These are phyloP conservation scores for Gallinago jamesoni DNA, from an alignment of 2,113 vertebrate species.

Conservation along the genomic window DNA sequence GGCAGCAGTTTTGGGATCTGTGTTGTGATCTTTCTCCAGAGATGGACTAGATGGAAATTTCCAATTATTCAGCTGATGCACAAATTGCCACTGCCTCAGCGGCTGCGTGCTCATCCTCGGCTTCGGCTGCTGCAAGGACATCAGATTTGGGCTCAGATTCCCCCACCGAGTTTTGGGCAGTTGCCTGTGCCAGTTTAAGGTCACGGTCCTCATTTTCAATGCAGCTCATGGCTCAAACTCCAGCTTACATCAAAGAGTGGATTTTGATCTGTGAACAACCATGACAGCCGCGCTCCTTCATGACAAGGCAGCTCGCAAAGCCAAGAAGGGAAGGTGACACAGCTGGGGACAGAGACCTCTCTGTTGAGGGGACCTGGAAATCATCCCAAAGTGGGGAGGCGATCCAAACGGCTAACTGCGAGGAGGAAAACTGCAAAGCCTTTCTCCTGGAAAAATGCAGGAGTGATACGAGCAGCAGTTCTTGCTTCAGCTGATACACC, in stretches of 20 bases:
- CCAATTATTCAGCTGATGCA: neutral
- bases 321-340: neutral
- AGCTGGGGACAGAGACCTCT: neutral
- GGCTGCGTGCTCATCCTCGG: rapidly evolving
- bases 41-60: neutral
- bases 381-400: neutral
- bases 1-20: neutral
- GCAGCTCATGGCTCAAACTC: neutral
- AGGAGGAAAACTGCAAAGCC: neutral
- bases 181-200: constrained; percentile 1
- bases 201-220: neutral
- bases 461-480: neutral
- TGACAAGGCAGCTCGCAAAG: neutral
- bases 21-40: neutral
- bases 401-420: neutral
- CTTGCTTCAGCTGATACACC: neutral
- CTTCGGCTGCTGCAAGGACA: neutral
- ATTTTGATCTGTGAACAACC: neutral
- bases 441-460: neutral
- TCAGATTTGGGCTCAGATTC: neutral
- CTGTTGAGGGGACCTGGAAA: neutral
- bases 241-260: neutral
- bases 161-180: neutral
- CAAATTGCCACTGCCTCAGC: neutral
- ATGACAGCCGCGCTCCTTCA: neutral